Evolutionary conservation across 2,113 vertebrate species (phyloP).

Genomic region (Seriola dumerili): DNA sequence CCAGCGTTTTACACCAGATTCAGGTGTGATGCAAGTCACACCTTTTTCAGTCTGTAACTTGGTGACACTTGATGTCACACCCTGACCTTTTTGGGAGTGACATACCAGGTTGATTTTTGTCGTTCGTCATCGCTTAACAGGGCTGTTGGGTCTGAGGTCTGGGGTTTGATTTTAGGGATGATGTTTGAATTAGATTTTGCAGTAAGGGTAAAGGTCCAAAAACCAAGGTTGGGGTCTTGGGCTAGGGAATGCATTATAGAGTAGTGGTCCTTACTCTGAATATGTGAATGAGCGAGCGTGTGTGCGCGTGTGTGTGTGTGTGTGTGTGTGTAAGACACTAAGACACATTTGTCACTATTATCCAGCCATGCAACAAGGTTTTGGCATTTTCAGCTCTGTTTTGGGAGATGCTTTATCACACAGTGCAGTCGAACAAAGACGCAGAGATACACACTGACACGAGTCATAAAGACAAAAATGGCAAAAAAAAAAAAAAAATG

Average conservation of each 20-base stretch:
- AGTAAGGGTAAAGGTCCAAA: no score
- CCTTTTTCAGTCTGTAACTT: no score
- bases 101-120: neutral
- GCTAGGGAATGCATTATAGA: neutral
- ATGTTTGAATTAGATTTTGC: neutral
- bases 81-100: no score
- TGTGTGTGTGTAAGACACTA: neutral
- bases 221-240: no score
- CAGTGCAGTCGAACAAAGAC: neutral
- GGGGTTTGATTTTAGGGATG: neutral
- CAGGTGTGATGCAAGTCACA: no score
- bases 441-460: constrained; percentile 3
- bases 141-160: neutral
- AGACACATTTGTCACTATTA: constrained; percentile 1
- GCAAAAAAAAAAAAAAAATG: constrained; percentile 18
- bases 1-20: no score
- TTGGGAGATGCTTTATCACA: constrained; percentile 45
- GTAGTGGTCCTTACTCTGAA: no score
- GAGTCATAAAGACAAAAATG: constrained; percentile 4
- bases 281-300: neutral
- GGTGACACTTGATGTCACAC: neutral
- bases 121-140: neutral
- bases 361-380: neutral
- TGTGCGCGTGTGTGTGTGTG: neutral
- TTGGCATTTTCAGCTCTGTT: constrained; percentile 23